A percentile compares a stretch with the other conserved stretches of the same genome.
Evolutionary conservation across 1,140 invertebrate species (phyloP).

Genomic region (Berghia stephanieae): DNA sequence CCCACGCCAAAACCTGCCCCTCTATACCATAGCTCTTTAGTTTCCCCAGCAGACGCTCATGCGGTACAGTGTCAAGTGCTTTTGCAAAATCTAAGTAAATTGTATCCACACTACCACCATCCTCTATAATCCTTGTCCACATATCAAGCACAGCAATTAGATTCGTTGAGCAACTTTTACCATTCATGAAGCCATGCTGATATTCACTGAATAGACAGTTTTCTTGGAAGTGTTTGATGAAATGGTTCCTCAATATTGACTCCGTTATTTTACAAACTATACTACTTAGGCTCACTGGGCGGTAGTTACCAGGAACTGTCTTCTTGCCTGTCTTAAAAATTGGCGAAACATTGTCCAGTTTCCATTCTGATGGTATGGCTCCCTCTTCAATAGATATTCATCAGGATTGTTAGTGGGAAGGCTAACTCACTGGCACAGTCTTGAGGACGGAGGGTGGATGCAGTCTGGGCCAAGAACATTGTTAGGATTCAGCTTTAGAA

Average conservation of each 20-base stretch:
- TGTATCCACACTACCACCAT: neutral
- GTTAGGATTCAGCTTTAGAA: too few species aligned
- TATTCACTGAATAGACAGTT: neutral
- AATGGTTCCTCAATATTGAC: neutral
- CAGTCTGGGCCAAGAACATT: too few species aligned
- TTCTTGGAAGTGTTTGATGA: neutral
- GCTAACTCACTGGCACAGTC: too few species aligned
- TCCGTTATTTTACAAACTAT: neutral
- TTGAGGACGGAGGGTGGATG: too few species aligned
- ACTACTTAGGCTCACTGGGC: neutral
- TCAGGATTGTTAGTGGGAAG: too few species aligned
- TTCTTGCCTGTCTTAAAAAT: neutral
- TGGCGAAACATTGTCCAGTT: neutral
- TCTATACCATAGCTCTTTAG: neutral
- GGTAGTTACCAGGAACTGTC: neutral
- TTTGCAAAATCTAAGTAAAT: slow-evolving; percentile 8
- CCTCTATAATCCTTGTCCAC: neutral
- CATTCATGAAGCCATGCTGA: neutral
- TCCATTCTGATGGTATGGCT: neutral
- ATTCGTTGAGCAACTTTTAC: neutral
- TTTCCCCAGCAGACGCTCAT: neutral
- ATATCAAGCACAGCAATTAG: neutral
- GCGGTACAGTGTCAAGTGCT: neutral
- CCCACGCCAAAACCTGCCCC: neutral
- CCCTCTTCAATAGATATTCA: neutral